phyloP scores from a whole-genome alignment of 2,888 invertebrate genomes.

The Drosophila anomelani region DNA sequence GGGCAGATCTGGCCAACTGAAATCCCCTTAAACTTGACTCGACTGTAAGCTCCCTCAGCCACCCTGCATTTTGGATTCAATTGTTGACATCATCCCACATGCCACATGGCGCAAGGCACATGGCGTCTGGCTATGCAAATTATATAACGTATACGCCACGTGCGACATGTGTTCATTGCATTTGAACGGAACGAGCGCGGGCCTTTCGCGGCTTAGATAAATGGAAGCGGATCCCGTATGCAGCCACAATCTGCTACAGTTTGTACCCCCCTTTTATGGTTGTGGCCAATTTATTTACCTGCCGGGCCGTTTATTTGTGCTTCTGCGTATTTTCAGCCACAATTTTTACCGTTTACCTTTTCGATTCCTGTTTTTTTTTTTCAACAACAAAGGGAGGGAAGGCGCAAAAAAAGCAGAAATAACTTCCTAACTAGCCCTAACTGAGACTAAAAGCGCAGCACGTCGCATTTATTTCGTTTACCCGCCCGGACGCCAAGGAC shows the following conservation, averaged over 20 bases:
- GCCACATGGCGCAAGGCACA: conserved; percentile 1
- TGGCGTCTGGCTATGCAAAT: conserved; percentile 47
- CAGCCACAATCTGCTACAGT: conserved; percentile 33
- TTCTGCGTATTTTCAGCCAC: conserved; percentile 25
- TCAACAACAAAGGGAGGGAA: conserved; percentile 1
- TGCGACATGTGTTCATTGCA: conserved; percentile 68
- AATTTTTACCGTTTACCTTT: conserved; percentile 21
- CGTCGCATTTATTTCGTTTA: conserved; percentile 41
- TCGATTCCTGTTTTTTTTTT: background rate
- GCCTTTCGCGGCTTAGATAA: conserved; percentile 16
- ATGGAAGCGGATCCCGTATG: conserved; percentile 14
- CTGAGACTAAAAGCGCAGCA: conserved; percentile 40
- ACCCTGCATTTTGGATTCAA: background rate
- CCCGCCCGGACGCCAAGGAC: conserved; percentile 9
- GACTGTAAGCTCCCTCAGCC: background rate
- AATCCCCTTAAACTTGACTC: background rate
- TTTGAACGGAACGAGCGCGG: conserved; percentile 26
- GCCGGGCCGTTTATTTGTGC: conserved; percentile 44
- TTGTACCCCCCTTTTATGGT: conserved; percentile 12
- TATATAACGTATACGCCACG: conserved; percentile 62
- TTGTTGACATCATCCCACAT: conserved; percentile 18
- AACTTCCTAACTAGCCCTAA: conserved; percentile 27
- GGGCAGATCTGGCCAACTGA: background rate
- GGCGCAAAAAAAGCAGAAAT: background rate
- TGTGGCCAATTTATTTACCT: conserved; percentile 58